Evolutionary conservation across 1,140 invertebrate species (phyloP).

Genomic region (Coelopa frigida): DNA sequence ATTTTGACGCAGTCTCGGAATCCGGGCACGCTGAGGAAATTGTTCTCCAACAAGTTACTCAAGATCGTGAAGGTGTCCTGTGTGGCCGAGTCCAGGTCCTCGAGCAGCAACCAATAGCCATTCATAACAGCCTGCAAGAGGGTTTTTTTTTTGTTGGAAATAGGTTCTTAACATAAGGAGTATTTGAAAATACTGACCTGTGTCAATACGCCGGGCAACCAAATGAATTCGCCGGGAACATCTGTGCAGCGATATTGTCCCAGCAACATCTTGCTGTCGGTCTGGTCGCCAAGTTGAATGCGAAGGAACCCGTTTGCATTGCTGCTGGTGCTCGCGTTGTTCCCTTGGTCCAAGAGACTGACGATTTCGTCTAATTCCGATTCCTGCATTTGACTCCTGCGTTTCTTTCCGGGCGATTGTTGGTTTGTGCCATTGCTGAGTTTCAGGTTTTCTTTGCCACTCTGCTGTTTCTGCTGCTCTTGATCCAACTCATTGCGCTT

Average conservation of each 20-base stretch:
- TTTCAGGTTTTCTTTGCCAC: not conserved
- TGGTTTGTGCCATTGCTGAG: not conserved
- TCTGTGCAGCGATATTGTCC: constrained; percentile 95
- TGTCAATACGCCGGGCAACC: constrained; percentile 87
- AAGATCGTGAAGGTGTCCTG: constrained; percentile 87
- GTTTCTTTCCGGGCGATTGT: not conserved
- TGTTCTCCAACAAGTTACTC: constrained; percentile 75
- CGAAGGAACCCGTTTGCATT: constrained; percentile 38
- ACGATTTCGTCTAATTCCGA: too few species aligned
- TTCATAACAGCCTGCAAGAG: constrained; percentile 66
- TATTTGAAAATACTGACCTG: constrained; percentile 57
- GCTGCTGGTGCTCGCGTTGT: constrained; percentile 21
- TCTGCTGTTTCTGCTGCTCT: constrained; percentile 6
- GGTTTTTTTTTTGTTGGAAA: too few species aligned
- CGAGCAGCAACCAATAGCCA: constrained; percentile 88
- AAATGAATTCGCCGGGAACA: constrained; percentile 93
- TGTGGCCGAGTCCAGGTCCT: constrained; percentile 92
- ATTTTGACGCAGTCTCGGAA: constrained; percentile 73
- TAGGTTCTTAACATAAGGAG: not conserved
- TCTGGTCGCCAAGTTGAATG: constrained; percentile 94
- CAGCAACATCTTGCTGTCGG: constrained; percentile 91
- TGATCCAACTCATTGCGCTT: constrained; percentile 28
- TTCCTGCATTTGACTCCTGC: too few species aligned
- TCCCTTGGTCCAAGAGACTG: too few species aligned
- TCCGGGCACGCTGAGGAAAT: constrained; percentile 75